phyloP scores from a whole-genome alignment of 1,140 invertebrate species.

The Bombus sibiricus region DNA sequence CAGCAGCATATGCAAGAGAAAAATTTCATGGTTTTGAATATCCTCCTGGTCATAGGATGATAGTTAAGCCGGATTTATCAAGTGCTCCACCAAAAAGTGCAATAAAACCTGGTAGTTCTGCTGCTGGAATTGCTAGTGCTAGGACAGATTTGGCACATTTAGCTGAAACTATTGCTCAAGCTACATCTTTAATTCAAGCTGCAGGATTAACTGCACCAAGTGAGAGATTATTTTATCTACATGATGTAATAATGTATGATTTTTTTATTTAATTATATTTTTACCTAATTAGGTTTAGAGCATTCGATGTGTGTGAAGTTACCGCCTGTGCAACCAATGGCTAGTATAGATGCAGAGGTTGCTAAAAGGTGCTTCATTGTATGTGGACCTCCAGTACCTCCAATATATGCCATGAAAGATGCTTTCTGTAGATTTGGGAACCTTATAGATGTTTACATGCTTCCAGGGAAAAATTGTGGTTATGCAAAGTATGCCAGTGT shows the following conservation, averaged over 20 bases:
- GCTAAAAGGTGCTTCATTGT: conserved; percentile 89
- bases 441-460: conserved; percentile 94
- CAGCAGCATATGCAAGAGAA: conserved; percentile 90
- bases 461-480: conserved; percentile 94
- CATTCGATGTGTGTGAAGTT: conserved; percentile 85
- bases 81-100: conserved; percentile 72
- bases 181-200: conserved; percentile 87
- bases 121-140: conserved; percentile 66
- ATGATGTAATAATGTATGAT: background rate
- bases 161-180: conserved; percentile 88
- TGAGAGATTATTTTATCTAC: conserved; percentile 66
- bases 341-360: conserved; percentile 87
- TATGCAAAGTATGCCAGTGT: conserved; percentile 94
- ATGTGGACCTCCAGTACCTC: conserved; percentile 91
- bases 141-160: conserved; percentile 85
- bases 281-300: conserved; percentile 72
- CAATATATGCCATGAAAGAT: conserved; percentile 91
- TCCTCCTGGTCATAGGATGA: conserved; percentile 90
- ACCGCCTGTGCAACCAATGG: conserved; percentile 88
- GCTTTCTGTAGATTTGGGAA: conserved; percentile 96
- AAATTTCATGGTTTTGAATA: conserved; percentile 95
- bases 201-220: conserved; percentile 84
- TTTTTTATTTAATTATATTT: conserved; percentile 7
- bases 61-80: conserved; percentile 87
- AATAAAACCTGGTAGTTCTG: conserved; percentile 73